These are phyloP conservation scores for Prunella strophiata DNA, from an alignment of 2,797 vertebrate species.

Conservation along the genomic window DNA sequence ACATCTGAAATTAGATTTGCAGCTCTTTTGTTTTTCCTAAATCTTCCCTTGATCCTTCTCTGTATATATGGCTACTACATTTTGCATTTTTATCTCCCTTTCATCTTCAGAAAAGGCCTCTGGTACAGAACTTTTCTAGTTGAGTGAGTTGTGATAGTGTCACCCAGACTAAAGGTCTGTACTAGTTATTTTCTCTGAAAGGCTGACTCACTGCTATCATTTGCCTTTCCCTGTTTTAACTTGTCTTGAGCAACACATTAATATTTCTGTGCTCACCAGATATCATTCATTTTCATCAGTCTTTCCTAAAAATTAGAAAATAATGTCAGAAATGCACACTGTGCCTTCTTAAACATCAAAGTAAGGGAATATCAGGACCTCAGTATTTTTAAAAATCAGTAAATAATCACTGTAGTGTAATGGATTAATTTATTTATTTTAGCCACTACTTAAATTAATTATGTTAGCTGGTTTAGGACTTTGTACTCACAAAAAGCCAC, in stretches of 20 bases:
- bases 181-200: slow-evolving; percentile 5
- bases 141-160: not conserved
- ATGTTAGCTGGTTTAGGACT: not conserved
- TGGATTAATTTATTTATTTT: not conserved
- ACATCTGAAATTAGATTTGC: slow-evolving; percentile 43
- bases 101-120: not conserved
- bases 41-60: slow-evolving; percentile 6
- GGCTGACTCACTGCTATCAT: not conserved
- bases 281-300: not conserved
- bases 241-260: not conserved
- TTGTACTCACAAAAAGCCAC: not conserved
- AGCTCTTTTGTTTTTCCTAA: slow-evolving; percentile 29
- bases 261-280: not conserved
- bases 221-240: slow-evolving; percentile 10
- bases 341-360: not conserved
- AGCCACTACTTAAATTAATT: not conserved
- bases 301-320: not conserved
- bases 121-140: not conserved
- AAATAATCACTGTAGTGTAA: not conserved
- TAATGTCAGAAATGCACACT: not conserved
- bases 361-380: not conserved
- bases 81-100: not conserved
- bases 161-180: slow-evolving; percentile 33
- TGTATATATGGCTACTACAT: not conserved
- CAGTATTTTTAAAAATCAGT: not conserved